Conservation (phyloP, 2,113 vertebrate species). For the Mugil cephalus region DNA sequence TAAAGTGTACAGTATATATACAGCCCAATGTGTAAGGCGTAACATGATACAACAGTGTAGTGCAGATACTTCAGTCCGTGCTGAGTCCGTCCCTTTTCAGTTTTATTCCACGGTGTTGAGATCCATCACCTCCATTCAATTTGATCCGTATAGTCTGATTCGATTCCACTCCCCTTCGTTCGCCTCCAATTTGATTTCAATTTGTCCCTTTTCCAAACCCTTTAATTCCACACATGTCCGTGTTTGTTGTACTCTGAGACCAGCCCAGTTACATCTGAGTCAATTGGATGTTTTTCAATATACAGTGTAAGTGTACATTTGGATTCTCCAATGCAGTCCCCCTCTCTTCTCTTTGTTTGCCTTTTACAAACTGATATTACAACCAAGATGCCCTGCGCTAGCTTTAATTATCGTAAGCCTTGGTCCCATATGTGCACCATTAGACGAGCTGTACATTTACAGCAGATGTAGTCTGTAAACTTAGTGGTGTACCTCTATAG, state of each 20-base stretch:
- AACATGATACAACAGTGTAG: conserved; percentile 72
- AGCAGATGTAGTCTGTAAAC: conserved; percentile 58
- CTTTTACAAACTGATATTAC: conserved; percentile 41
- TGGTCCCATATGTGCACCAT: conserved; percentile 49
- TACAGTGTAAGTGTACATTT: conserved; percentile 53
- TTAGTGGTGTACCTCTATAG: conserved; percentile 49
- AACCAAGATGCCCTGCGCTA: conserved; percentile 22
- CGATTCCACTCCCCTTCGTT: conserved; percentile 35
- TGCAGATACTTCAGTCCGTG: conserved; percentile 57
- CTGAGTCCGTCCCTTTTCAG: conserved; percentile 27
- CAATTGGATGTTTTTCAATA: conserved; percentile 38
- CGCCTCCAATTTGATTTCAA: conserved; percentile 29
- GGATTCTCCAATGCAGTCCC: conserved; percentile 16
- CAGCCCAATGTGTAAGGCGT: conserved; percentile 73
- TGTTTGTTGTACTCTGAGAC: conserved; percentile 68
- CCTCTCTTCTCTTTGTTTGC: conserved; percentile 32
- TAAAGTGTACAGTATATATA: conserved; percentile 72
- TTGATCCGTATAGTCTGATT: conserved; percentile 23
- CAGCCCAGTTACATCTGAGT: conserved; percentile 68
- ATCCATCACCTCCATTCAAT: conserved; percentile 29
- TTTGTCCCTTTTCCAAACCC: conserved; percentile 37
- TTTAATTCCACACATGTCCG: conserved; percentile 32
- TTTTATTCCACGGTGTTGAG: conserved; percentile 32
- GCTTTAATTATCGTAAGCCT: conserved; percentile 62
- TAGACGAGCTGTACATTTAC: conserved; percentile 42